Evolutionary conservation across 2,113 vertebrate genomes (phyloP).

Genomic region (Mesoclemmys tuberculata): DNA sequence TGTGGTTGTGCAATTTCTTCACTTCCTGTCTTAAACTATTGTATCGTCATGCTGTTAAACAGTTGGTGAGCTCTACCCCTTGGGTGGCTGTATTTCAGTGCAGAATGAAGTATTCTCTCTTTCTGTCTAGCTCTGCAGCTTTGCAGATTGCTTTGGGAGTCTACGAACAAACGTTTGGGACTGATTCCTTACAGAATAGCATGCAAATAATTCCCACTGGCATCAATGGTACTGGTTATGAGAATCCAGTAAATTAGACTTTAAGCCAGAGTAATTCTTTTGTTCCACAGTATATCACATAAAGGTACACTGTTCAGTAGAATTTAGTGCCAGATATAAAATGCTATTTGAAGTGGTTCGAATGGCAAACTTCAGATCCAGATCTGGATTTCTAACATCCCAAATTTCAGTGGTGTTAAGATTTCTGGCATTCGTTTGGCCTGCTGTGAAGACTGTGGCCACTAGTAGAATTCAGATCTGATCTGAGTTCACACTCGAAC

Average conservation of each 20-base stretch:
- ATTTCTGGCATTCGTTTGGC: not conserved
- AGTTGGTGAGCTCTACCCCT: conserved; percentile 53
- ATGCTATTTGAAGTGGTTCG: not conserved
- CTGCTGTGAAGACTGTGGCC: not conserved
- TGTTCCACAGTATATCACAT: rapidly evolving
- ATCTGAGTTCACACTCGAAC: not conserved
- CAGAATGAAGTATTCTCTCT: conserved; percentile 33
- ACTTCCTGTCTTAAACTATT: conserved; percentile 69
- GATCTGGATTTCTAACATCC: not conserved
- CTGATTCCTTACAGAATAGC: not conserved
- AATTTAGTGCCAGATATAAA: not conserved
- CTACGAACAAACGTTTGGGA: not conserved
- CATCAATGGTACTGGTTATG: not conserved
- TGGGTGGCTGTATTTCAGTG: conserved; percentile 46
- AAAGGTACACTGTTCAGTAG: rapidly evolving
- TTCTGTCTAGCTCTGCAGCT: not conserved
- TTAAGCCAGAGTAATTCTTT: not conserved
- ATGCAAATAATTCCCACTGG: not conserved
- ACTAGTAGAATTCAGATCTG: not conserved
- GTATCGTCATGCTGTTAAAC: not conserved
- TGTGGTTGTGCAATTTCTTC: conserved; percentile 1
- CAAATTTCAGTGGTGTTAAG: not conserved
- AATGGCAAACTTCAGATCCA: not conserved
- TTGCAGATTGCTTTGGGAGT: not conserved
- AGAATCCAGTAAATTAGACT: not conserved